Base-by-base conservation (phyloP, 2,888 invertebrate species). In the Diogma glabrata region DNA sequence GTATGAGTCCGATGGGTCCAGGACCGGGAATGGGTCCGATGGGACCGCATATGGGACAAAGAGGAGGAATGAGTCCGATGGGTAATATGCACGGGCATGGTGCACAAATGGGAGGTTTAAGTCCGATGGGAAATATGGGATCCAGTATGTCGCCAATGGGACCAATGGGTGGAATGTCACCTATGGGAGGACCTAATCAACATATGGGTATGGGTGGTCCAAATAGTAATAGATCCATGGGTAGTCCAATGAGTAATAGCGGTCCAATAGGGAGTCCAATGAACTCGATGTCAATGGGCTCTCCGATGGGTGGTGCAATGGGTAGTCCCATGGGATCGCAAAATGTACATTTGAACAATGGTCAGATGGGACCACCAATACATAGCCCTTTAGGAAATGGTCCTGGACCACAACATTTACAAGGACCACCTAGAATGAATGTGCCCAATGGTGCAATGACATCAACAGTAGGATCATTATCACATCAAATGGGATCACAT, bases 311-410 rank as follows among this genome's bases (percentile, higher is more conserved):
- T 30, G 80, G 79, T 55, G 77, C 81, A 38, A 81, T 84, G 74
- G 81, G 87, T 55, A 82, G 85, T 60, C 84, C 85, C 6, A 80
- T 85, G 28, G 60, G 60, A 43, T 70, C 72, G 50, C 73, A 72
- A 16, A 24, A 24, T 26, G 43, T 69, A 58, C 77, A 78, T 58
- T 81, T 82, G 75, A 79, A 78, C 62, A 82, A 79, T 60, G 81
- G 82, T 61, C 82, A 81, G 51, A 85, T 82, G 83, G 82, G 79
- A 50, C 84, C 84, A 50, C 84, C 79, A 9, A 81, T 87, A 78
- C 84, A 83, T 60, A 84, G 81, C 70, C 82, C 82, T 45, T 67
- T 80, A 54, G 80, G 80, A 12, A 77, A 78, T 57, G 78, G 79
- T 50, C 79, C 80, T 1, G n/a, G n/a, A n/a, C 75, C 78, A 56